These are phyloP conservation scores for Spheniscus mendiculus DNA, from an alignment of 2,113 vertebrate genomes.

Conservation along the genomic window DNA sequence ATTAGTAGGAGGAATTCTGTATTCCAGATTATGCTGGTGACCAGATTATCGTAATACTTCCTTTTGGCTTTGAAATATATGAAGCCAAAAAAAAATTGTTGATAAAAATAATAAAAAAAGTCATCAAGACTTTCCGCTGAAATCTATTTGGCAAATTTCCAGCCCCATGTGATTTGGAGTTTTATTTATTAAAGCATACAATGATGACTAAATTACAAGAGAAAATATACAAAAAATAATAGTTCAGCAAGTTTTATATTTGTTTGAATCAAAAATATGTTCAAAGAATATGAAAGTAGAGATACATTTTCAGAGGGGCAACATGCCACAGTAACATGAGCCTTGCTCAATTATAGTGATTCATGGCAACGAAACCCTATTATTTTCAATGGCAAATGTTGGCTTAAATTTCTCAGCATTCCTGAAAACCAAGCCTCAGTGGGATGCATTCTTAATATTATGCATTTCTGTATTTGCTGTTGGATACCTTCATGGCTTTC, in stretches of 20 bases:
- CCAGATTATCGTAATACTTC: background rate
- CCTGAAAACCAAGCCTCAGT: background rate
- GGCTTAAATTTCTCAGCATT: background rate
- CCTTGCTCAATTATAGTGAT: background rate
- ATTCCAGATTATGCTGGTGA: background rate
- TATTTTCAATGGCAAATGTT: background rate
- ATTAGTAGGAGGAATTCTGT: background rate
- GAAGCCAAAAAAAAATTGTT: background rate
- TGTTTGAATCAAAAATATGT: background rate
- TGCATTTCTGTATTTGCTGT: background rate
- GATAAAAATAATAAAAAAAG: background rate
- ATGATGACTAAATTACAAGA: background rate
- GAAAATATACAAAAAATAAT: background rate
- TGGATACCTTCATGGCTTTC: background rate
- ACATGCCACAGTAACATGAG: background rate
- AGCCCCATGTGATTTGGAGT: background rate
- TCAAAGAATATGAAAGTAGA: background rate
- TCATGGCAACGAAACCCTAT: background rate
- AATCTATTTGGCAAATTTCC: background rate
- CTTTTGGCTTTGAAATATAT: background rate
- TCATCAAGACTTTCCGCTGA: background rate
- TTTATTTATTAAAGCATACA: background rate
- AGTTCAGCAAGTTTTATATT: background rate
- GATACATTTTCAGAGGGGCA: background rate
- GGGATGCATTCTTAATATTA: background rate